Evolutionary conservation across 2,797 vertebrate species (phyloP).

Genomic region (Danionella dracula): DNA sequence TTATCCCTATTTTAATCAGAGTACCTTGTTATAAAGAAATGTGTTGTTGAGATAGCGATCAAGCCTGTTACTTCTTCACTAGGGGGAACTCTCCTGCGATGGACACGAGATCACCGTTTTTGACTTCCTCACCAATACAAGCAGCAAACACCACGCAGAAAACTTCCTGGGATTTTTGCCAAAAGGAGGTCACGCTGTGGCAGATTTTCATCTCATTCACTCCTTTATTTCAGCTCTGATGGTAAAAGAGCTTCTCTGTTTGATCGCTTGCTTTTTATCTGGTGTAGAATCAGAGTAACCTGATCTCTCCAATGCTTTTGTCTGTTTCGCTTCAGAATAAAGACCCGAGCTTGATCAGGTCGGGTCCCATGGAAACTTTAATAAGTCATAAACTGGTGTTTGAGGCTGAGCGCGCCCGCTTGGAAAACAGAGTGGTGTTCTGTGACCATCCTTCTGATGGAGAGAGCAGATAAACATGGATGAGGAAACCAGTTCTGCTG

Average conservation of each 20-base stretch:
- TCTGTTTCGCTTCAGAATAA: constrained; percentile 59
- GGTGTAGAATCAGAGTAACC: neutral
- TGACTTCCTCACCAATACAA: constrained; percentile 69
- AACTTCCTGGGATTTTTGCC: too few relatives aligned
- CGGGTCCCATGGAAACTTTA: constrained; percentile 73
- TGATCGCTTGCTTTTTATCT: too few relatives aligned
- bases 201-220: constrained; percentile 74
- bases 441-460: constrained; percentile 35
- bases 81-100: constrained; percentile 72
- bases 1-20: too few relatives aligned
- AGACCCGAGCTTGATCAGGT: constrained; percentile 67
- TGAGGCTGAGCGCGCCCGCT: constrained; percentile 72
- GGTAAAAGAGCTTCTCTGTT: constrained; percentile 49
- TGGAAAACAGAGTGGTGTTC: constrained; percentile 68
- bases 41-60: too few relatives aligned
- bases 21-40: too few relatives aligned
- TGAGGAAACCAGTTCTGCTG: neutral
- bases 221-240: constrained; percentile 74
- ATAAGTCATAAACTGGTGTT: constrained; percentile 78
- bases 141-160: constrained; percentile 49
- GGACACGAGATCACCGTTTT: constrained; percentile 62
- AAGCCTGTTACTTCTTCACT: neutral
- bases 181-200: constrained; percentile 63
- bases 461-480: neutral
- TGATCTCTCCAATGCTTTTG: neutral